Conservation (phyloP, 2,113 vertebrate genomes). For the Tiliqua scincoides region DNA sequence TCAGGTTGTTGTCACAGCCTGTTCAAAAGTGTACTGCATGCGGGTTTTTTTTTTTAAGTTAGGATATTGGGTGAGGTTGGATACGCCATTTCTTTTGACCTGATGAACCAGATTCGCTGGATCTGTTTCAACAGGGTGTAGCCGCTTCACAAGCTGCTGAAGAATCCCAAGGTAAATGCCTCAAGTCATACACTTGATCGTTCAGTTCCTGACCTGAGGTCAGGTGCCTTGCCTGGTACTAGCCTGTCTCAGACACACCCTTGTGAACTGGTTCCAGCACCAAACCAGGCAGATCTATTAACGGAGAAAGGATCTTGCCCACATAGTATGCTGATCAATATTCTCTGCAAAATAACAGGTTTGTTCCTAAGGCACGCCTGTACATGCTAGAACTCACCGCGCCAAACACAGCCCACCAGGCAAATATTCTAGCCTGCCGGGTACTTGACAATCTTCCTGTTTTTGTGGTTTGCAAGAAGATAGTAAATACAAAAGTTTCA, state of each 20-base stretch:
- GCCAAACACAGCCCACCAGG: neutral
- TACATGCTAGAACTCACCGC: neutral
- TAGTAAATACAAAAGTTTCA: neutral
- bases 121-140: conserved; percentile 47
- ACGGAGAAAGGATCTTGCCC: neutral
- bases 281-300: neutral
- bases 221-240: conserved; percentile 6
- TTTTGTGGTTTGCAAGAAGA: neutral
- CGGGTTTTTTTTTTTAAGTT: conserved; percentile 23
- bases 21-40: conserved; percentile 6
- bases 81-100: conserved; percentile 57
- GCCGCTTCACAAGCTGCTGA: conserved; percentile 8
- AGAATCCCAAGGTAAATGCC: conserved; percentile 46
- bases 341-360: neutral
- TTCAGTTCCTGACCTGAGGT: conserved; percentile 48
- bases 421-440: too few relatives aligned
- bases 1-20: conserved; percentile 10
- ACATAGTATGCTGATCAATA: neutral
- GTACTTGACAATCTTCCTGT: neutral
- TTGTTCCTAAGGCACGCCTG: neutral
- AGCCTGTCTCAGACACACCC: conserved; percentile 9
- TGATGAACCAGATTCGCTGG: conserved; percentile 54
- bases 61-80: conserved; percentile 39
- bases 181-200: conserved; percentile 60
- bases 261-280: conserved; percentile 2